These are phyloP conservation scores for Pseudorasbora parva DNA, from an alignment of 2,113 vertebrate genomes.

Conservation along the genomic window DNA sequence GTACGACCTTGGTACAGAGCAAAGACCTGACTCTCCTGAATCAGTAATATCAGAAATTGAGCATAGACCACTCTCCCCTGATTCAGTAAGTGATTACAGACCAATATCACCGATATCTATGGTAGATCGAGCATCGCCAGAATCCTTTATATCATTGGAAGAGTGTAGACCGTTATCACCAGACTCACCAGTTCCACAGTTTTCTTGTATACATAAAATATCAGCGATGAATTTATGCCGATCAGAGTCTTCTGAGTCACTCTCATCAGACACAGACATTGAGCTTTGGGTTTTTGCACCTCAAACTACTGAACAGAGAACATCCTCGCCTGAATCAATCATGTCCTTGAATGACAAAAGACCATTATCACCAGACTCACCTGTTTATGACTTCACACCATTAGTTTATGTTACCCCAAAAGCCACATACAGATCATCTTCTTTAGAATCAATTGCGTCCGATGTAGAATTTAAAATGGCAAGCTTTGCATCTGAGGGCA, in stretches of 20 bases:
- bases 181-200: conserved; percentile 55
- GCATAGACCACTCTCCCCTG: conserved; percentile 48
- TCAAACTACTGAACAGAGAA: conserved; percentile 51
- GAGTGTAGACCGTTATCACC: conserved; percentile 42
- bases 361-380: conserved; percentile 62
- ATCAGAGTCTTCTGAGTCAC: conserved; percentile 53
- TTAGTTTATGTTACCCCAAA: neutral
- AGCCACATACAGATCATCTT: conserved; percentile 40
- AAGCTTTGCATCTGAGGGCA: conserved; percentile 30
- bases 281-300: conserved; percentile 31
- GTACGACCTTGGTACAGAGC: conserved; percentile 58
- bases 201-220: conserved; percentile 33
- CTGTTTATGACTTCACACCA: conserved; percentile 51
- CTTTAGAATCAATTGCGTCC: conserved; percentile 43
- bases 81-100: conserved; percentile 57
- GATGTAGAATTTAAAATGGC: conserved; percentile 27
- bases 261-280: conserved; percentile 56
- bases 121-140: conserved; percentile 44
- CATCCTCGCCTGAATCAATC: conserved; percentile 64
- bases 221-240: conserved; percentile 13
- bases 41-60: conserved; percentile 54
- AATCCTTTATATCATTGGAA: conserved; percentile 57
- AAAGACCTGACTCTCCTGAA: conserved; percentile 62
- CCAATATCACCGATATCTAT: conserved; percentile 48
- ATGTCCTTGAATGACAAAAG: conserved; percentile 51